Evolutionary conservation across 2,888 invertebrate genomes (phyloP), one percentile per base, ranked within the genome.

Genomic region (Plemyria rubiginata): DNA sequence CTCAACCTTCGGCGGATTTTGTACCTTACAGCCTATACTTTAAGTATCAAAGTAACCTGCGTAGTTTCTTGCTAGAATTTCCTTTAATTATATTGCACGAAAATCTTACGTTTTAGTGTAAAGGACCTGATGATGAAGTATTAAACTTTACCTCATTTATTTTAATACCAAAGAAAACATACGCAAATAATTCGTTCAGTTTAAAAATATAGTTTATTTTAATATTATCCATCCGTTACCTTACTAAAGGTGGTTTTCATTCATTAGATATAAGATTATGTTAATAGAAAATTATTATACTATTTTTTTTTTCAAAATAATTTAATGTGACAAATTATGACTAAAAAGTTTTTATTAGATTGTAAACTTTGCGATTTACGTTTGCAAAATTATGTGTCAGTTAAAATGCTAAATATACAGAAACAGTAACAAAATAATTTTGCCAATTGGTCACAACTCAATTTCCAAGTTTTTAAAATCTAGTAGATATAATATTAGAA

Each of bases 121-220:
- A 45, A 55, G 11, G 12, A 16, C 16, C 9, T 16, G 9, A 16
- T 15, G 53, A 59, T 63, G 45, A 54, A 59, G 59, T 63, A 63
- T 63, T 59, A 58, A 38, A 4, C 7, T 41, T 54, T 55, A 54
- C 49, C 38, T 54, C 58, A 58, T 32, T 48, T 49, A 54, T 38
- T 49, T 54, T 28, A 45, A 62, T 66, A 53, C 70, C 70, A 70
- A 70, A 70, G 70, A 70, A 60, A 13, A 22, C 22, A 22, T 46
- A 55, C 59, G 55, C 62, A 70, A 62, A 68, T 70, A 62, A 66
- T 67, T 64, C 62, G 43, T 15, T 60, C 70, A 68, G 62, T 57
- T 36, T 50, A 50, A 54, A 57, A 60, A 60, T 57, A 61, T 66
- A 65, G 61, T 61, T 65, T 52, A 57, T 64, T 41, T 55, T 56